Evolutionary conservation across 2,888 invertebrate species (phyloP).

Genomic region (Morpho helenor): DNA sequence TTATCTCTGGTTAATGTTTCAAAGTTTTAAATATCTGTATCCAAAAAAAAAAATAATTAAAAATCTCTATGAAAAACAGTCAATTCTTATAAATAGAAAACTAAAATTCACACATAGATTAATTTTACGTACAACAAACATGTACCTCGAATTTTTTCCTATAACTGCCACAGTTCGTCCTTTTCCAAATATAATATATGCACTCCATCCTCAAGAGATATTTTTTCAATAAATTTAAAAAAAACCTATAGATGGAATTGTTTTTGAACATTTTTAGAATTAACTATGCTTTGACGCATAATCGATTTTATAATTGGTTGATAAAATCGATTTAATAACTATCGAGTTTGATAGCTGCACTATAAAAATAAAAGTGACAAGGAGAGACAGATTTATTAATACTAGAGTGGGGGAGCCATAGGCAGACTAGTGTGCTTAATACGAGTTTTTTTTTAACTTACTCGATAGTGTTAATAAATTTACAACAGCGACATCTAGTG

Average conservation of each 20-base stretch:
- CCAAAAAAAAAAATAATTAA: too few species aligned
- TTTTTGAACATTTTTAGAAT: constrained; percentile 4
- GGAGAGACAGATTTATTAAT: too few species aligned
- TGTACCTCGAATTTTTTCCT: constrained; percentile 14
- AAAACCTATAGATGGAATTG: constrained; percentile 1
- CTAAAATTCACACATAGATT: background rate
- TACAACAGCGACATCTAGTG: too few species aligned
- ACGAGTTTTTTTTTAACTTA: too few species aligned
- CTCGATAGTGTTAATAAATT: too few species aligned
- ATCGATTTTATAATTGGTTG: background rate
- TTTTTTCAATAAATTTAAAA: constrained; percentile 10
- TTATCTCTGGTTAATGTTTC: too few species aligned
- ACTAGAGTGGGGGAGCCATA: too few species aligned
- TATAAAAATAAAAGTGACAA: too few species aligned
- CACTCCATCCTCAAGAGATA: constrained; percentile 11
- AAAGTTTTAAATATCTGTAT: too few species aligned
- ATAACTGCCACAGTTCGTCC: constrained; percentile 28
- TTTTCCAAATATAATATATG: constrained; percentile 12
- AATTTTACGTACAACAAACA: constrained; percentile 11
- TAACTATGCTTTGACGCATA: background rate
- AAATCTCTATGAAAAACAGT: background rate
- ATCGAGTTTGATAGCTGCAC: too few species aligned
- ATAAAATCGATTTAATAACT: background rate
- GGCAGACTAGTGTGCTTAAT: too few species aligned
- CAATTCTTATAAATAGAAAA: constrained; percentile 6